Evolutionary conservation across 2,797 vertebrate genomes (phyloP).

Genomic region (Craterocephalus amniculus): DNA sequence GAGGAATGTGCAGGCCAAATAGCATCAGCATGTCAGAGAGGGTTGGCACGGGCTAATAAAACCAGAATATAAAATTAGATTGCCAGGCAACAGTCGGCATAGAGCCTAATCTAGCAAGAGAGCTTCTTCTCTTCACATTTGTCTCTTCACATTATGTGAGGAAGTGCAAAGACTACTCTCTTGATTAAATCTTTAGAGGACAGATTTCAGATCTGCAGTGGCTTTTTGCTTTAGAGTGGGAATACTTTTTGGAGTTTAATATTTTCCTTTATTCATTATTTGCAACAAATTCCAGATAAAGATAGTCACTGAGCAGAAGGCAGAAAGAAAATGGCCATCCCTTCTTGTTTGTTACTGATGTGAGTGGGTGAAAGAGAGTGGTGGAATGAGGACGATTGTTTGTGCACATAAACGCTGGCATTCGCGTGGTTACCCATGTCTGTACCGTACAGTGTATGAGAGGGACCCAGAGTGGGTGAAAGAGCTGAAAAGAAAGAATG

Average conservation of each 20-base stretch:
- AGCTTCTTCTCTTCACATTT: conserved; percentile 12
- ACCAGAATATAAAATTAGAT: background rate
- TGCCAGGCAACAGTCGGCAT: background rate
- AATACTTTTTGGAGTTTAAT: background rate
- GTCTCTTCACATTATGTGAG: background rate
- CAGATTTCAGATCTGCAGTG: conserved; percentile 4
- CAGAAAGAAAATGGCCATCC: conserved; percentile 25
- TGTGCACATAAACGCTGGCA: conserved; percentile 43
- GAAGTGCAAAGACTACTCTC: background rate
- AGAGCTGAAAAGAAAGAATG: conserved; percentile 53
- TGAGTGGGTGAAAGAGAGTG: conserved; percentile 26
- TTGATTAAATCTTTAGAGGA: conserved; percentile 5
- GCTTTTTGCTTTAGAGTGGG: background rate
- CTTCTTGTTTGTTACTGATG: conserved; percentile 20
- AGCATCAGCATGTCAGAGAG: conserved; percentile 9
- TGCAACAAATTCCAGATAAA: conserved; percentile 35
- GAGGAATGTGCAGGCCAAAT: conserved; percentile 40
- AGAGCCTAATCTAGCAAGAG: background rate
- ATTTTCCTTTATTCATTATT: conserved; percentile 10
- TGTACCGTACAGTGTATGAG: conserved; percentile 47
- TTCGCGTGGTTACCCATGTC: conserved; percentile 48
- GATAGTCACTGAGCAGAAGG: conserved; percentile 21
- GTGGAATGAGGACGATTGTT: conserved; percentile 45
- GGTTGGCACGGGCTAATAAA: conserved; percentile 5
- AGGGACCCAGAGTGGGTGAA: conserved; percentile 41